Evolutionary conservation across 64 coral and sea anemone genomes (phyloP).

Genomic region (Porites australiensis): DNA sequence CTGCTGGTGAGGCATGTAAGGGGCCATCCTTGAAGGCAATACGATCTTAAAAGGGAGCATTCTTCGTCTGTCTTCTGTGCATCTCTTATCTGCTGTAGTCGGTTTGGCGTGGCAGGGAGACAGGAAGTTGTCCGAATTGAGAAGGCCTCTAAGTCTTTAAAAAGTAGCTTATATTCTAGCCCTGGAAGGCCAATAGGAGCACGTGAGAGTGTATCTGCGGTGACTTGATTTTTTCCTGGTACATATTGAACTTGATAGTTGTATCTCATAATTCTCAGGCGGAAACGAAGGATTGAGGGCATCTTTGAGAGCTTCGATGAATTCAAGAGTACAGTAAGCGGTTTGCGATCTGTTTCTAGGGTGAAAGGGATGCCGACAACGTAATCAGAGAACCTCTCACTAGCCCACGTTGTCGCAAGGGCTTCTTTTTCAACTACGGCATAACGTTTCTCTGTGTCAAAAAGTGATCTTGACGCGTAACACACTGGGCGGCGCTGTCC

Average conservation of each 20-base stretch:
- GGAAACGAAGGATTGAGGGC: constrained; percentile 38
- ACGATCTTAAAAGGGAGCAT: constrained; percentile 44
- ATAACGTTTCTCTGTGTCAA: constrained; percentile 38
- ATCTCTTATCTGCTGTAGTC: constrained; percentile 51
- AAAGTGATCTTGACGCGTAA: constrained; percentile 36
- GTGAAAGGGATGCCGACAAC: background rate
- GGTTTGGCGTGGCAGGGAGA: constrained; percentile 31
- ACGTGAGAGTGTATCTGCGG: constrained; percentile 46
- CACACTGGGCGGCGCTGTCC: constrained; percentile 8
- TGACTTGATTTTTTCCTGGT: constrained; percentile 47
- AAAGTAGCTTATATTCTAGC: constrained; percentile 16
- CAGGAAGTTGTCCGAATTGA: background rate
- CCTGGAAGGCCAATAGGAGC: constrained; percentile 22
- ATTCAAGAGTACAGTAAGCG: background rate
- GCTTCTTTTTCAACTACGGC: background rate
- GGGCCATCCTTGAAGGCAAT: constrained; percentile 47
- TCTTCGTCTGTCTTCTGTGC: constrained; percentile 58
- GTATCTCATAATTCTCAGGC: constrained; percentile 53
- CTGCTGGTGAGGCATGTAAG: constrained; percentile 31
- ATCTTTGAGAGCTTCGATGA: constrained; percentile 61
- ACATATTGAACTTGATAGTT: constrained; percentile 34
- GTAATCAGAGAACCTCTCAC: constrained; percentile 22
- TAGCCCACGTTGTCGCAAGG: background rate
- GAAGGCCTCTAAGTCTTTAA: constrained; percentile 60
- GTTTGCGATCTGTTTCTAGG: constrained; percentile 10